Percentiles rank a stretch among this genome's conserved stretches.
phyloP scores from a whole-genome alignment of 2,113 vertebrate species.

The Notechis scutatus region DNA sequence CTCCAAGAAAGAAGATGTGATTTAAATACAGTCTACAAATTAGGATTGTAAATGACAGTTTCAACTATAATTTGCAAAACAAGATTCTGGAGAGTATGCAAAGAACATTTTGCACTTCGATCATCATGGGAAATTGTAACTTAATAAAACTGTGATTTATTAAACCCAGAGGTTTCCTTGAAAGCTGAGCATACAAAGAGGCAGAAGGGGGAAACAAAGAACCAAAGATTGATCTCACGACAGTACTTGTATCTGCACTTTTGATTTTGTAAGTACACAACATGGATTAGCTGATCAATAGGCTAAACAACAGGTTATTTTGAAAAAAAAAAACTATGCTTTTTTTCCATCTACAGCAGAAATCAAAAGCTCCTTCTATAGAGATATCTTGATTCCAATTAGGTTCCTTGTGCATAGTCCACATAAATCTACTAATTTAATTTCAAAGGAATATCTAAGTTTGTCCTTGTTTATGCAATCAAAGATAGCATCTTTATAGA shows the following conservation, averaged over 20 bases:
- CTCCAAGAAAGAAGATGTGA: neutral
- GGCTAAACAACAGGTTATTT: neutral
- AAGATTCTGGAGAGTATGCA: neutral
- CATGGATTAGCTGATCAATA: constrained; percentile 2
- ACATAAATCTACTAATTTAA: neutral
- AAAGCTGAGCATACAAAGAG: neutral
- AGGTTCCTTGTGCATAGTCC: neutral
- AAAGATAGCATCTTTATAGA: constrained; percentile 45
- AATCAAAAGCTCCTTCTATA: neutral
- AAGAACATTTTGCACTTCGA: neutral
- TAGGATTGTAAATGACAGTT: neutral
- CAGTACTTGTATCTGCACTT: neutral
- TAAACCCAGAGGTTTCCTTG: neutral
- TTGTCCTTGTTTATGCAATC: constrained; percentile 44
- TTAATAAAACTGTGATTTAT: neutral
- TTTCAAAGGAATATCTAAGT: neutral
- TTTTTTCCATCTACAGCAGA: neutral
- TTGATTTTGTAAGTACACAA: neutral
- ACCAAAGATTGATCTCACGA: neutral
- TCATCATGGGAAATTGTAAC: neutral
- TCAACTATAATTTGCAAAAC: neutral
- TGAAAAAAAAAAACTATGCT: neutral
- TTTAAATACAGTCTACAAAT: neutral
- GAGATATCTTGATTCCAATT: neutral
- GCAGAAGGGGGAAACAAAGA: neutral